These are phyloP conservation scores for Malaclemys terrapin DNA, from an alignment of 2,113 vertebrate species.

Conservation along the genomic window DNA sequence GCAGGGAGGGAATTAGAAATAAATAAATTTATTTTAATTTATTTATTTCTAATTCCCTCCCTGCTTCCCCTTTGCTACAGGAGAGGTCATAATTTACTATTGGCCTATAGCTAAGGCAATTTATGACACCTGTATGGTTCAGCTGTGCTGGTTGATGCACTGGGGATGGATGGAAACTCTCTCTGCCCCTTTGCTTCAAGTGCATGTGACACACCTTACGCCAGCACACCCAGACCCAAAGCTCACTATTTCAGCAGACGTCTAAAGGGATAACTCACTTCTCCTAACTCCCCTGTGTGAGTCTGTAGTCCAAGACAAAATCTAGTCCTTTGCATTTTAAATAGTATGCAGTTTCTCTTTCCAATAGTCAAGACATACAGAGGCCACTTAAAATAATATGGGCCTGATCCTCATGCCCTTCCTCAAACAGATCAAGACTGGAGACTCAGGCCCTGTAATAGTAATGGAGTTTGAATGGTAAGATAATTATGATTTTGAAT, in stretches of 20 bases:
- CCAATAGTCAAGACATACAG: neutral
- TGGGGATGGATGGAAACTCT: neutral
- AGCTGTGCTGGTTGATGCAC: neutral
- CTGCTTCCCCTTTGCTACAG: neutral
- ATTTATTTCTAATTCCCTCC: neutral
- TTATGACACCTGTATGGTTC: neutral
- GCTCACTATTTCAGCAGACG: too few relatives aligned
- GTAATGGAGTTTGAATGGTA: neutral
- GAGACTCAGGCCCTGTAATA: neutral
- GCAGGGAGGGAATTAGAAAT: too few relatives aligned
- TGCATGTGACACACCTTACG: neutral
- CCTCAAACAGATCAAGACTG: neutral
- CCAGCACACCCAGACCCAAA: too few relatives aligned
- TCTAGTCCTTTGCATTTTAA: neutral
- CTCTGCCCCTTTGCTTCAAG: neutral
- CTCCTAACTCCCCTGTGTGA: too few relatives aligned
- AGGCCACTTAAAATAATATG: neutral
- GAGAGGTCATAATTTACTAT: accelerated
- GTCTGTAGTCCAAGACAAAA: too few relatives aligned
- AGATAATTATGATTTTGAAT: neutral
- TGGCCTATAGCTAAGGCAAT: neutral
- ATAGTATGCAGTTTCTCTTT: neutral
- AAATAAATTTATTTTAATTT: too few relatives aligned
- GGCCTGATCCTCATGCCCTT: neutral
- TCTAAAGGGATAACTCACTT: too few relatives aligned